Evolutionary conservation across 2,113 vertebrate genomes (phyloP).

Genomic region (Brachyistius frenatus): DNA sequence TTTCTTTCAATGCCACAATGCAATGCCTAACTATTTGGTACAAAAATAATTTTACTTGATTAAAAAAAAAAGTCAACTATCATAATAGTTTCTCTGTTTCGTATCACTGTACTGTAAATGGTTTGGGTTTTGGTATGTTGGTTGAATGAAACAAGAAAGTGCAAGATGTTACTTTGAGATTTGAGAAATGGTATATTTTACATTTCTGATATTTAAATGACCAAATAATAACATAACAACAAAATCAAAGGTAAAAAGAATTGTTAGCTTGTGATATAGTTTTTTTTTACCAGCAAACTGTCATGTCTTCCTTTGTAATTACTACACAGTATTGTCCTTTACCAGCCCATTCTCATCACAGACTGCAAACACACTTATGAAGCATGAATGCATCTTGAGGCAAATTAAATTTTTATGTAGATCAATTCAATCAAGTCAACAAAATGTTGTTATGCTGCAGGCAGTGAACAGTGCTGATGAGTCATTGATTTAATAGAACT

Average conservation of each 20-base stretch:
- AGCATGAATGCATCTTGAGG: slow-evolving; percentile 51
- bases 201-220: not conserved
- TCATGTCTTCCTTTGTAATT: slow-evolving; percentile 35
- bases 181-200: not conserved
- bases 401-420: slow-evolving; percentile 75
- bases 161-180: no score
- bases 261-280: not conserved
- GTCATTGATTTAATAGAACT: slow-evolving; percentile 72
- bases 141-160: no score
- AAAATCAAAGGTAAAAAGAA: not conserved
- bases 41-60: not conserved
- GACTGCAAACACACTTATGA: slow-evolving; percentile 27
- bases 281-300: slow-evolving; percentile 10
- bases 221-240: not conserved
- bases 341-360: slow-evolving; percentile 3
- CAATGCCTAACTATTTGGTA: not conserved
- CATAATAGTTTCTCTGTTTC: not conserved
- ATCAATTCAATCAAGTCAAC: slow-evolving; percentile 69
- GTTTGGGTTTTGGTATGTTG: no score
- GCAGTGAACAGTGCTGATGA: slow-evolving; percentile 62
- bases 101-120: no score
- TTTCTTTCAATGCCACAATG: not conserved
- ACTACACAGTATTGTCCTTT: slow-evolving; percentile 33
- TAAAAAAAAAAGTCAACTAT: not conserved
- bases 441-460: slow-evolving; percentile 55